A percentile compares a stretch with the other conserved stretches of the same genome.
phyloP scores from a whole-genome alignment of 2,797 vertebrate genomes.

The Esox masquinongy region DNA sequence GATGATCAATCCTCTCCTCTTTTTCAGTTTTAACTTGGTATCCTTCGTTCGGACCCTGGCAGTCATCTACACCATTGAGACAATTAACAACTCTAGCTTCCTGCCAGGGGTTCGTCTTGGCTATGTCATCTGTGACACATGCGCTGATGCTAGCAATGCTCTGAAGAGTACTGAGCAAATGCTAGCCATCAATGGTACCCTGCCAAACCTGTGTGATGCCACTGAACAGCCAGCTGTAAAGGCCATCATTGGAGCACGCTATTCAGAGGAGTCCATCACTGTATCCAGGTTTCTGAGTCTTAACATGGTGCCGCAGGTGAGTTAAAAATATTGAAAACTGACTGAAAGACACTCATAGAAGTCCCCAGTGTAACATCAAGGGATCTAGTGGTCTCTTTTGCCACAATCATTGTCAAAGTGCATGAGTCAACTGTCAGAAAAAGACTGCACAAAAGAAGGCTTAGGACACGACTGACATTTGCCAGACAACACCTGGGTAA shows the following conservation, averaged over 20 bases:
- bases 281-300: conserved; percentile 63
- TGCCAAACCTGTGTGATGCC: conserved; percentile 29
- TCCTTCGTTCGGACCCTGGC: conserved; percentile 48
- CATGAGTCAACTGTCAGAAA: no score
- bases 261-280: conserved; percentile 62
- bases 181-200: conserved; percentile 40
- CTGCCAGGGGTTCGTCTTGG: conserved; percentile 57
- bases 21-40: conserved; percentile 41
- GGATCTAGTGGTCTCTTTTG: no score
- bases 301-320: conserved; percentile 68
- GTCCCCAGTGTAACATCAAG: no score
- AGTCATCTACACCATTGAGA: conserved; percentile 56
- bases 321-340: neutral
- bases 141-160: conserved; percentile 51
- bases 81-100: conserved; percentile 55
- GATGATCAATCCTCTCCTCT: neutral
- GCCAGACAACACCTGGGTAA: no score
- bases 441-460: no score
- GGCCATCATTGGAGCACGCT: conserved; percentile 55
- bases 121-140: conserved; percentile 58
- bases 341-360: no score
- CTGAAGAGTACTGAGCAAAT: conserved; percentile 42
- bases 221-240: conserved; percentile 51
- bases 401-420: no score
- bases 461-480: no score